Percentiles rank a stretch among this genome's conserved stretches.
phyloP scores from a whole-genome alignment of 1,140 invertebrate genomes.

The Drosophila tristis region DNA sequence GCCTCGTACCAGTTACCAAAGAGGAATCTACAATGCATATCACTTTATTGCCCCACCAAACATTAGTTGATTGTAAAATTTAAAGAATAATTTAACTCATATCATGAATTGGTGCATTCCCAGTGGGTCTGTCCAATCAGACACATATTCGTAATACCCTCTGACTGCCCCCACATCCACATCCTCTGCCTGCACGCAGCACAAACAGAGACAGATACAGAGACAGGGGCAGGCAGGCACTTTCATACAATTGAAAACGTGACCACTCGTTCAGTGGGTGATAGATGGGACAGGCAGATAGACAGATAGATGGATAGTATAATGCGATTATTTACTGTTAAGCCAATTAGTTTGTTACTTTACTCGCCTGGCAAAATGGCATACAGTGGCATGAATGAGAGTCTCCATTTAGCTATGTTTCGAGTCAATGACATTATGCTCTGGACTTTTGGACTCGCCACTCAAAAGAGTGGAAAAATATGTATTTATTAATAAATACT shows the following conservation, averaged over 20 bases:
- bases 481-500: not conserved
- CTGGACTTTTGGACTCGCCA: constrained; percentile 7
- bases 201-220: too few species aligned
- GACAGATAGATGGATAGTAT: not conserved
- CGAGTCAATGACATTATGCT: constrained; percentile 53
- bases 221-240: too few species aligned
- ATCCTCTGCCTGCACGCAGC: too few species aligned
- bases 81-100: too few species aligned
- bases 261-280: constrained; percentile 30
- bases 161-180: too few species aligned
- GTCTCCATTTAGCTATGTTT: constrained; percentile 1
- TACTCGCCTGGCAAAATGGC: constrained; percentile 7
- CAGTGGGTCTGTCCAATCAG: too few species aligned
- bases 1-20: too few species aligned
- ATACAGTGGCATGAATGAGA: constrained; percentile 14
- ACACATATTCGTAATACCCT: too few species aligned
- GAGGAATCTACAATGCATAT: too few species aligned
- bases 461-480: not conserved
- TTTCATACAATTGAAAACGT: constrained; percentile 25
- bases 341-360: constrained; percentile 54
- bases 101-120: too few species aligned
- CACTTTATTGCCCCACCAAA: too few species aligned
- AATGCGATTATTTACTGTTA: constrained; percentile 65
- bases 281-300: constrained; percentile 2
- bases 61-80: too few species aligned